Evolutionary conservation across 2,888 invertebrate genomes (phyloP), one percentile per base, ranked within the genome.

Genomic region (Pandemis corylana): DNA sequence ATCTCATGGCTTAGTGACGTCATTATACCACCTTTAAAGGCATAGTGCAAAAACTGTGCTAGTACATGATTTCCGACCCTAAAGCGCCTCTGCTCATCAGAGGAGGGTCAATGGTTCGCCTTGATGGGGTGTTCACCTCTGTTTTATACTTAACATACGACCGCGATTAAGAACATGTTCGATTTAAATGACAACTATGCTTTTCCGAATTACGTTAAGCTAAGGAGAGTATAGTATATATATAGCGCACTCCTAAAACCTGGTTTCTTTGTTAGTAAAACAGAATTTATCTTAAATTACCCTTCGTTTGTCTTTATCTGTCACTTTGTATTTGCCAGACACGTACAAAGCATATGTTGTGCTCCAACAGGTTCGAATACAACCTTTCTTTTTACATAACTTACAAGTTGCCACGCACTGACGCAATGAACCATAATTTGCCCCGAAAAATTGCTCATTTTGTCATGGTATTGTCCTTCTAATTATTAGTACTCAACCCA

Each of bases 91-190:
- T 74, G 76, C 84, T 91, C 91, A 90, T 90, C 85, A 89, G 85
- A 85, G 56, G 84, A 85, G 89, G 93, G 92, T 93, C 93, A 94
- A 93, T 84, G 93, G 85, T 90, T 93, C 88, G 92, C 93, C 93
- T 93, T 93, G 92, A 84, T 81, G 89, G 93, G 90, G 85, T 93
- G 91, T 94, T 94, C 92, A 93, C 91, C 94, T 92, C 88, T 78
- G 80, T 78, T 89, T 91, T 90, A 91, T 87, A 88, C 86, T 87
- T 81, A 79, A 82, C 84, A 81, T 81, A 79, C 81, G 80, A 83
- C 81, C 77, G 77, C 49, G 44, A 69, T 69, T 66, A 67, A 66
- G 44, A 69, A 66, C 42, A 63, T 63, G 63, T 15, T 56, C 56
- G 9, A 28, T 59, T 59, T 59, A 12, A 12, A 59, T 28, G 28